Evolutionary conservation across 2,888 invertebrate genomes (phyloP).

Genomic region (Alloplasta piceator): DNA sequence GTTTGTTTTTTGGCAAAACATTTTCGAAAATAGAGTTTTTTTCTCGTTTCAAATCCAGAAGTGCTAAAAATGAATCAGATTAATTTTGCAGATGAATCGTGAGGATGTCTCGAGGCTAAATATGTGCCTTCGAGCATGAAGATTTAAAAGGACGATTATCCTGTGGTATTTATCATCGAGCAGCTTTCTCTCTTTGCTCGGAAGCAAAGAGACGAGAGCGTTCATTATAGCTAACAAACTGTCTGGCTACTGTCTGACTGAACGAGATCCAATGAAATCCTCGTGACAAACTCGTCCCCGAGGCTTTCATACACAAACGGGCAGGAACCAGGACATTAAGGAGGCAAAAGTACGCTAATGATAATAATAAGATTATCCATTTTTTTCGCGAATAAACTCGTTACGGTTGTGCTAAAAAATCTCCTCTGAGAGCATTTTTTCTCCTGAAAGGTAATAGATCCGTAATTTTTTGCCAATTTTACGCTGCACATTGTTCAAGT

Average conservation of each 20-base stretch:
- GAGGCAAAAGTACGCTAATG: too few relatives aligned
- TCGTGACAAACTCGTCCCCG: conserved; percentile 21
- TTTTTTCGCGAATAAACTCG: too few relatives aligned
- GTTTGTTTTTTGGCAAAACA: too few relatives aligned
- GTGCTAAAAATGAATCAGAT: conserved; percentile 3
- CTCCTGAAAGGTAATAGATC: too few relatives aligned
- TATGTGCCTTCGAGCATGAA: conserved; percentile 21
- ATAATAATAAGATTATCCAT: too few relatives aligned
- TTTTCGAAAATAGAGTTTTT: too few relatives aligned
- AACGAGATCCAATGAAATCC: conserved; percentile 8
- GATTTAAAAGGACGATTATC: conserved; percentile 15
- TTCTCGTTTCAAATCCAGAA: too few relatives aligned
- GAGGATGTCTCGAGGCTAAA: conserved; percentile 1
- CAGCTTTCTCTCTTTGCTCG: background rate
- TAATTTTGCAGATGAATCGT: conserved; percentile 35
- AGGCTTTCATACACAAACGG: background rate
- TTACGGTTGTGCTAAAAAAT: too few relatives aligned
- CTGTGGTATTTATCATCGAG: conserved; percentile 41
- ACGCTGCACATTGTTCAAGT: too few relatives aligned
- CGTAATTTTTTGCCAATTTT: too few relatives aligned
- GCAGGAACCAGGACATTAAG: too few relatives aligned
- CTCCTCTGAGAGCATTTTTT: too few relatives aligned
- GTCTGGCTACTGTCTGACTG: conserved; percentile 63
- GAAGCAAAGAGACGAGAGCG: conserved; percentile 24
- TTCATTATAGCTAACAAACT: conserved; percentile 52